These are phyloP conservation scores for Scolopax mira DNA, from an alignment of 2,113 vertebrate genomes.

Conservation along the genomic window DNA sequence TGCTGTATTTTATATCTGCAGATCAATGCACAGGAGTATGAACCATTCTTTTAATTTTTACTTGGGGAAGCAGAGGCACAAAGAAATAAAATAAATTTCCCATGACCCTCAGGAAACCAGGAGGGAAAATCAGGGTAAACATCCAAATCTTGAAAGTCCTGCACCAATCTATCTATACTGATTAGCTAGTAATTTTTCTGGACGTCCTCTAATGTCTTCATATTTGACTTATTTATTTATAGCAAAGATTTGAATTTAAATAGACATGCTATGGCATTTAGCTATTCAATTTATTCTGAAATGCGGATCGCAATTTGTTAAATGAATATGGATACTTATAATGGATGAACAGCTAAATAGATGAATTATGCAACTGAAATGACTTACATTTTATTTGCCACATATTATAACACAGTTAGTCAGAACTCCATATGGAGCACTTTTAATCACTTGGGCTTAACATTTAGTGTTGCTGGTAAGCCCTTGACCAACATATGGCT, in stretches of 20 bases:
- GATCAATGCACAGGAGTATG: neutral
- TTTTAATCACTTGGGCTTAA: neutral
- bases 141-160: neutral
- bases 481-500: neutral
- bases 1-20: neutral
- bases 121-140: neutral
- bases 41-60: neutral
- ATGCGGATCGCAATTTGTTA: neutral
- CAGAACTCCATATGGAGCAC: neutral
- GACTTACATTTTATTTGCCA: neutral
- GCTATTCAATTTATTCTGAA: neutral
- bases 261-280: neutral
- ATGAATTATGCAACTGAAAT: conserved; percentile 3
- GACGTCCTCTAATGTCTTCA: neutral
- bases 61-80: neutral
- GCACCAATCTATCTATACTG: neutral
- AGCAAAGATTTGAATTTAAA: conserved; percentile 21
- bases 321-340: conserved; percentile 18
- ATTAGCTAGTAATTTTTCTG: neutral
- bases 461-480: neutral
- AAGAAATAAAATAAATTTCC: neutral
- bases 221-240: neutral
- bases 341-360: neutral
- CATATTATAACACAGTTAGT: neutral
- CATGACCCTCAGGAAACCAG: neutral